Base-by-base conservation (phyloP, 2,888 invertebrate species). In the Luffia ferchaultella region DNA sequence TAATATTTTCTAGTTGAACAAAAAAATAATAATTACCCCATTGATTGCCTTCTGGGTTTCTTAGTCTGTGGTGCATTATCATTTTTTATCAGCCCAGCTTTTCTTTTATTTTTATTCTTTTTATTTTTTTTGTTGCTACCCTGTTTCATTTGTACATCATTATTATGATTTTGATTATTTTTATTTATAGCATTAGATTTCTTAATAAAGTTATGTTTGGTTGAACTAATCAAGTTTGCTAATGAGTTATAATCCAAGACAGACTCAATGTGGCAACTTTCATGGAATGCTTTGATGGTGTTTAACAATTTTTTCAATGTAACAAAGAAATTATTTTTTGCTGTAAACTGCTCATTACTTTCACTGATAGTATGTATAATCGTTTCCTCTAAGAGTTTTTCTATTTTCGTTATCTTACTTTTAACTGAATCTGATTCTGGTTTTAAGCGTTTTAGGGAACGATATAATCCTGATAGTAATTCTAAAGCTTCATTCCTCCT, bases 401-500 rank as follows among this genome's bases (percentile, higher is more conserved):
- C 88, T 49, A 86, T 60, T 49, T 74, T 68, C 7, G 67, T 58
- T 48, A 87, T 60, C 49, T 76, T 71, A 20, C 57, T 60, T 16
- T 73, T 58, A 16, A 70, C 63, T 42, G 64, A 62, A n/a, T 76
- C 73, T 9, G 68, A 53, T 20, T 58, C 56, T 5, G 76, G 70
- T 55, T 85, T 84, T 52, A 61, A 67, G 54, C 83, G 70, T 59
- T 88, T 85, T 15, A 87, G 70, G 58, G 89, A 87, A 46, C 83
- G 79, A 65, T 89, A 92, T 56, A 91, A 89, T 2, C 87, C 76
- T n/a, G 79, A 74, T 45, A 92, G 64, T 52, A 92, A 70, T 61
- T 91, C 90, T 1, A 90, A 61, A 0, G 89, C 89, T 72, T 92
- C 91, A 54, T 86, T 88, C 44, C 89, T 85, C 18, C 90, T 80